These are phyloP conservation scores for Dasypus novemcinctus DNA, from an alignment of 2,113 vertebrate species.

Conservation along the genomic window DNA sequence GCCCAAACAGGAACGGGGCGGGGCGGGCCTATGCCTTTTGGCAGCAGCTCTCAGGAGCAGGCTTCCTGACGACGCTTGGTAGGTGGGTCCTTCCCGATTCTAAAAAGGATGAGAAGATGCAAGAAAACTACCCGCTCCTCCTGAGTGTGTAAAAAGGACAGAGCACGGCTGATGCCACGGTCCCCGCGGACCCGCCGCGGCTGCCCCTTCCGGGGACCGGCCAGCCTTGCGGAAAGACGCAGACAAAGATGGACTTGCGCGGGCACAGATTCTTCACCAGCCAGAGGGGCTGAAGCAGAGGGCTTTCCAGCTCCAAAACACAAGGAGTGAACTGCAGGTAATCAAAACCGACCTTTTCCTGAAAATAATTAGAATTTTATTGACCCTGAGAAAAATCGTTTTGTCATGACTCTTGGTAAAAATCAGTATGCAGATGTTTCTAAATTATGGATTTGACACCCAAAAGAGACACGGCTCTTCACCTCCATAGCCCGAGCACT, in stretches of 20 bases:
- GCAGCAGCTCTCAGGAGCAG: not conserved
- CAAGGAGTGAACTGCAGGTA: not conserved
- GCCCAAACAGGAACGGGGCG: not conserved
- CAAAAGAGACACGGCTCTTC: not conserved
- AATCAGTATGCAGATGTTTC: not conserved
- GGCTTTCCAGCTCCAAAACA: not conserved
- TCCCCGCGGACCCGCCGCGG: accelerated
- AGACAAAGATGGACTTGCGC: accelerated
- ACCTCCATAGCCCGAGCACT: not conserved
- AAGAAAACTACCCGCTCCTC: not conserved
- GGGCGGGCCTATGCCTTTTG: not conserved
- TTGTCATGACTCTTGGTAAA: not conserved
- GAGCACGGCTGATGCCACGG: not conserved
- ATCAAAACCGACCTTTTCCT: not conserved
- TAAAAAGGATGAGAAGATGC: not conserved
- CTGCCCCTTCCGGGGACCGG: accelerated
- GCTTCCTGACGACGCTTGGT: not conserved
- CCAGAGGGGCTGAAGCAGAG: not conserved
- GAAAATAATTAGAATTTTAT: slow-evolving; percentile 2
- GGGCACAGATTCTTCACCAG: not conserved
- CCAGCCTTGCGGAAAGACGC: accelerated
- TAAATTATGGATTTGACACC: not conserved
- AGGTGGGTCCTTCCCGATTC: not conserved
- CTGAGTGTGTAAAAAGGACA: not conserved
- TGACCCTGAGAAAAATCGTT: slow-evolving; percentile 3